phyloP scores from a whole-genome alignment of 2,888 invertebrate genomes.

The Cerastis leucographa region DNA sequence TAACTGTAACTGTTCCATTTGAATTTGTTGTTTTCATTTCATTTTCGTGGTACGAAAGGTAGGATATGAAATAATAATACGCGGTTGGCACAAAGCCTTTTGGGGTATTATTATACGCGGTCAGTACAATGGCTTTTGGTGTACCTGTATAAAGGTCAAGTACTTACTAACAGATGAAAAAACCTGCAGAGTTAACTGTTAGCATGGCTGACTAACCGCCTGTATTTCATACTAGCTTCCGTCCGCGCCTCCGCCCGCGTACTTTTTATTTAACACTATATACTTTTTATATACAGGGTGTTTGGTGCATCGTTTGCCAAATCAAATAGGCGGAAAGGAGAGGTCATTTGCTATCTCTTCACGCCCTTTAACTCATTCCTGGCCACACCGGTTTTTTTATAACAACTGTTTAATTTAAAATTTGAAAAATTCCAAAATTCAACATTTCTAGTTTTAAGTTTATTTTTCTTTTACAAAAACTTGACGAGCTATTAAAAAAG shows the following conservation, averaged over 20 bases:
- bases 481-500: too few relatives aligned
- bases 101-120: conserved; percentile 21
- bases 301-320: too few relatives aligned
- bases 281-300: too few relatives aligned
- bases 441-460: too few relatives aligned
- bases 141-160: conserved; percentile 6
- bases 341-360: too few relatives aligned
- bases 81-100: conserved; percentile 11
- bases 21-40: conserved; percentile 22
- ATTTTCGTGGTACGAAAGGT: conserved; percentile 7
- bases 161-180: conserved; percentile 14
- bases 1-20: not conserved
- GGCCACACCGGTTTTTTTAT: too few relatives aligned
- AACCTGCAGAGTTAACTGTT: not conserved
- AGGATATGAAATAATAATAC: conserved; percentile 31
- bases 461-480: too few relatives aligned
- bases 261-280: not conserved
- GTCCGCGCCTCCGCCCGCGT: not conserved
- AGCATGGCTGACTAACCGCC: not conserved
- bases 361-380: too few relatives aligned
- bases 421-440: too few relatives aligned
- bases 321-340: too few relatives aligned
- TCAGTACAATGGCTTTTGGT: conserved; percentile 31
- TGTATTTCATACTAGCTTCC: not conserved
- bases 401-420: too few relatives aligned